Conservation (phyloP, 2,113 vertebrate species). For the Charadrius vociferus region DNA sequence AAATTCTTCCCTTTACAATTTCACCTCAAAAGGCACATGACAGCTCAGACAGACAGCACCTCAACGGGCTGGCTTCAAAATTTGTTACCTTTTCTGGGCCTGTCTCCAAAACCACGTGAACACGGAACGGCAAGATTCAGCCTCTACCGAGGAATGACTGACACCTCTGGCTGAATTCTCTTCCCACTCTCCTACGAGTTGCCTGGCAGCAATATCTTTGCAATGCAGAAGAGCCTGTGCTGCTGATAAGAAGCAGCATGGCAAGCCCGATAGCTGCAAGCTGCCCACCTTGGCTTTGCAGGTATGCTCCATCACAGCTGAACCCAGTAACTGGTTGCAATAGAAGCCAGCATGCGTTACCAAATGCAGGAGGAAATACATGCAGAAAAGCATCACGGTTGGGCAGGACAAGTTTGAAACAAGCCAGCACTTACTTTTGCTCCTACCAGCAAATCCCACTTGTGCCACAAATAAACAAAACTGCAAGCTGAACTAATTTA, state of each 20-base stretch:
- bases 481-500: not conserved
- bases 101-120: not conserved
- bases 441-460: slow-evolving; percentile 9
- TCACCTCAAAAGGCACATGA: not conserved
- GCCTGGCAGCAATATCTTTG: slow-evolving; percentile 54
- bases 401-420: not conserved
- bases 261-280: not conserved
- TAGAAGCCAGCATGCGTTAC: not conserved
- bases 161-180: slow-evolving; percentile 20
- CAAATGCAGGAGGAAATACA: not conserved
- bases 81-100: not conserved
- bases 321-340: not conserved
- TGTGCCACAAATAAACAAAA: not conserved
- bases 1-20: not conserved
- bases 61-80: not conserved
- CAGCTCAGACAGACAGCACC: not conserved
- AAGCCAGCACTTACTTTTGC: not conserved
- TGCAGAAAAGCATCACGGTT: rapidly evolving
- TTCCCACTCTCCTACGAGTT: slow-evolving; percentile 36
- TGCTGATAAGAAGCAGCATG: not conserved
- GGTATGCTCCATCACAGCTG: not conserved
- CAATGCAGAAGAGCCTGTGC: slow-evolving; percentile 17
- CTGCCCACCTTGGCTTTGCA: slow-evolving; percentile 1
- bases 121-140: not conserved
- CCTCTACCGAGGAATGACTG: not conserved